These are phyloP conservation scores for Tragelaphus strepsiceros DNA, from an alignment of 2,113 vertebrate species.

Conservation along the genomic window DNA sequence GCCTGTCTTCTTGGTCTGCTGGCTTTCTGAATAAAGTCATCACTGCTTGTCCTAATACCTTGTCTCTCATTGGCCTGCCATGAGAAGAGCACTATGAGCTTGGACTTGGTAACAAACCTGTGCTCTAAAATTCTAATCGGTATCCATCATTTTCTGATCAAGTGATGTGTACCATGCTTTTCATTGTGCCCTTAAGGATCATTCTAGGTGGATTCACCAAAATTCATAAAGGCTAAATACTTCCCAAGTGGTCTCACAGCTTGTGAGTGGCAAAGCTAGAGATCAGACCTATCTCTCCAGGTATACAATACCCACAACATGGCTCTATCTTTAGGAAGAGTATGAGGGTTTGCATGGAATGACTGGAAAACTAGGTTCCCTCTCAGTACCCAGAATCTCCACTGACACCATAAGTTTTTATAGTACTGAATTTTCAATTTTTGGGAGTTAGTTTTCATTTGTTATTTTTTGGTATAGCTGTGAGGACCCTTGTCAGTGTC, in stretches of 20 bases:
- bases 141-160: not conserved
- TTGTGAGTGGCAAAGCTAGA: not conserved
- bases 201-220: not conserved
- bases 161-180: not conserved
- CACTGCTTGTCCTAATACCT: not conserved
- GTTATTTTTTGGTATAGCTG: not conserved
- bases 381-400: not conserved
- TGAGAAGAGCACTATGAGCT: not conserved
- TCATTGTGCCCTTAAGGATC: not conserved
- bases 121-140: not conserved
- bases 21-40: not conserved
- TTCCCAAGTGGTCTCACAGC: not conserved
- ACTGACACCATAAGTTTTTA: not conserved
- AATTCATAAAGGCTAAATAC: not conserved
- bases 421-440: not conserved
- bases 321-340: not conserved
- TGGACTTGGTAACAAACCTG: not conserved
- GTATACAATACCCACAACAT: not conserved
- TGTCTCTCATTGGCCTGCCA: not conserved
- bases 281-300: not conserved
- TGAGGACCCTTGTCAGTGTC: not conserved
- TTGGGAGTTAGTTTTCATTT: not conserved
- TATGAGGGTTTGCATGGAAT: not conserved
- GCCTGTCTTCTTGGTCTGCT: not conserved
- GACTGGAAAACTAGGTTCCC: not conserved